These are phyloP conservation scores for Tenrec ecaudatus DNA, from an alignment of 2,113 vertebrate species.

Conservation along the genomic window DNA sequence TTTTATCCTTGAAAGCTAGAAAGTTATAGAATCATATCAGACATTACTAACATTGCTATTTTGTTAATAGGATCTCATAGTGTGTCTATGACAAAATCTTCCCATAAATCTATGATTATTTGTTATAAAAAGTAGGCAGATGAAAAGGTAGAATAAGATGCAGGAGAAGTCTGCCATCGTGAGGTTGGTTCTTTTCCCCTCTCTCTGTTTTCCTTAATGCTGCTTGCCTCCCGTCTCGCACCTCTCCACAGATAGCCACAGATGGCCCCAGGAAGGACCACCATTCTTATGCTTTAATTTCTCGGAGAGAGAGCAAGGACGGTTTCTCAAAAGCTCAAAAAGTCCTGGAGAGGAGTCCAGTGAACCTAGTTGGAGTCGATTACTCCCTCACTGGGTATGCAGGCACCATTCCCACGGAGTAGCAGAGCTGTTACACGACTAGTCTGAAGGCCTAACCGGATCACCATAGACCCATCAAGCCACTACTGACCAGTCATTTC, in stretches of 20 bases:
- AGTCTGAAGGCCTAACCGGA: neutral
- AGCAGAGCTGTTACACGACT: neutral
- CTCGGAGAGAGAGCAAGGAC: neutral
- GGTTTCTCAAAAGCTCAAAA: neutral
- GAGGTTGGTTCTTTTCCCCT: neutral
- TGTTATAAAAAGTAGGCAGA: neutral
- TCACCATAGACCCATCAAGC: neutral
- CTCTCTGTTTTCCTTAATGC: neutral
- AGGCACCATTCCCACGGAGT: neutral
- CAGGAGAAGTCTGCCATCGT: neutral
- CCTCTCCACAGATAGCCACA: neutral
- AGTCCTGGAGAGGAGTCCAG: neutral
- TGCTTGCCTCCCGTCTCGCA: neutral
- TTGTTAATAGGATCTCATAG: neutral
- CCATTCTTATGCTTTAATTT: neutral
- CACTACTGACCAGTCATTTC: too few species aligned
- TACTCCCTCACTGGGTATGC: neutral
- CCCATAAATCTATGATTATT: neutral
- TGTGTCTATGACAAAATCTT: neutral
- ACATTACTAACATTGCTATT: neutral
- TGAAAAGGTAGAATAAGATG: neutral
- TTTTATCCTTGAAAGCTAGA: conserved; percentile 31
- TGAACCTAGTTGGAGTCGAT: neutral
- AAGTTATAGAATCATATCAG: conserved; percentile 15
- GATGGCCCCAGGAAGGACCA: too few species aligned